Evolutionary conservation across 2,797 vertebrate species (phyloP).

Genomic region (Apogon hyalosoma): DNA sequence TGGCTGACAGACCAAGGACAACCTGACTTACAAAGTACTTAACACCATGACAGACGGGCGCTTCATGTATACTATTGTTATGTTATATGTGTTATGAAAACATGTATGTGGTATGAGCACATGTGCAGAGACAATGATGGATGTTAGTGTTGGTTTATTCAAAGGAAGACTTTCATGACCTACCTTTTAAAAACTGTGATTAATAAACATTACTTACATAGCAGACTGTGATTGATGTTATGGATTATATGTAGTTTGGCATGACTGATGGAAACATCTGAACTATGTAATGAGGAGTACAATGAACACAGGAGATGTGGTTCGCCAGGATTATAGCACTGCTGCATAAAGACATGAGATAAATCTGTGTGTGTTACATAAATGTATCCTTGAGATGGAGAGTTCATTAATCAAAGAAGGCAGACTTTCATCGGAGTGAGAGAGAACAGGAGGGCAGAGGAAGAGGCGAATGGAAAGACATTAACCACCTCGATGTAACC

Average conservation of each 20-base stretch:
- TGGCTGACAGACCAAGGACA: background rate
- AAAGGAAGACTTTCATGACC: conserved; percentile 20
- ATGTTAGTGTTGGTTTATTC: conserved; percentile 12
- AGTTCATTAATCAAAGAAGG: conserved; percentile 65
- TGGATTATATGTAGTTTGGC: conserved; percentile 45
- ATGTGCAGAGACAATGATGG: conserved; percentile 13
- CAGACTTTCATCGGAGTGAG: conserved; percentile 23
- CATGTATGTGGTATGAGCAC: background rate
- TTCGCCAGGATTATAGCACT: conserved; percentile 29
- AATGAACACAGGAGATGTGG: conserved; percentile 49
- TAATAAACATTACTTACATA: conserved; percentile 23
- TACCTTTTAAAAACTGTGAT: conserved; percentile 30
- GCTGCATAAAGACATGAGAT: conserved; percentile 48
- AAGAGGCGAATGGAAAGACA: background rate
- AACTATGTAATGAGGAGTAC: conserved; percentile 51
- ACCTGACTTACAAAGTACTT: background rate
- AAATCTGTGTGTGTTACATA: conserved; percentile 57
- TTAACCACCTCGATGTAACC: background rate
- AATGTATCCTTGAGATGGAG: conserved; percentile 58
- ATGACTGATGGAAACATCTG: conserved; percentile 53
- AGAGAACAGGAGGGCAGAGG: conserved; percentile 1
- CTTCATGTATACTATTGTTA: no score
- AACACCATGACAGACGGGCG: background rate
- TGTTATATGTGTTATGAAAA: no score
- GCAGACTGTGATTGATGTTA: conserved; percentile 45